phyloP scores from a whole-genome alignment of 2,888 invertebrate genomes.

The Campoletis raptor region DNA sequence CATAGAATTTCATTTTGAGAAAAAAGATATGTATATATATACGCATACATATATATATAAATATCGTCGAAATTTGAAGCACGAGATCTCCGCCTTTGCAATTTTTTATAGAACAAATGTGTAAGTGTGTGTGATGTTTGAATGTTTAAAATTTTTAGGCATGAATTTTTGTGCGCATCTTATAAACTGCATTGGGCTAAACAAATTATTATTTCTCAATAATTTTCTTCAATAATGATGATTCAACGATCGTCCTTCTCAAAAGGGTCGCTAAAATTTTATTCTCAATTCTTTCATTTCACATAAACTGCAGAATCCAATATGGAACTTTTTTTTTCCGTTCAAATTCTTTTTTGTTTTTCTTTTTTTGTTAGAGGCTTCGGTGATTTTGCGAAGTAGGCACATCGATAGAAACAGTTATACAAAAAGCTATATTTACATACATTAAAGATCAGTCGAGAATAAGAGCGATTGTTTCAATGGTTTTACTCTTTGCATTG shows the following conservation, averaged over 20 bases:
- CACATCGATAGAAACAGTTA: conserved; percentile 70
- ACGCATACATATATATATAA: neutral
- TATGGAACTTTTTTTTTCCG: conserved; percentile 35
- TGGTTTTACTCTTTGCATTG: neutral
- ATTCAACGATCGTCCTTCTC: neutral
- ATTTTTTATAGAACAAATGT: neutral
- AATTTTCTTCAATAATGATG: neutral
- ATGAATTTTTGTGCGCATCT: conserved; percentile 11
- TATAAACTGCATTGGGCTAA: neutral
- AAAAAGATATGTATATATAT: neutral
- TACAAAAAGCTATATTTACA: conserved; percentile 67
- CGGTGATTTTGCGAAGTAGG: conserved; percentile 66
- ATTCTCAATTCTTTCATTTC: conserved; percentile 17
- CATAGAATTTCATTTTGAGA: conserved; percentile 67
- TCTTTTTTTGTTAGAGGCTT: conserved; percentile 51
- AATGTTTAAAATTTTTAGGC: neutral
- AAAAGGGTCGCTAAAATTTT: neutral
- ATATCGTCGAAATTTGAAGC: conserved; percentile 14
- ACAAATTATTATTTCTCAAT: neutral
- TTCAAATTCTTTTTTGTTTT: conserved; percentile 29
- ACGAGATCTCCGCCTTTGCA: conserved; percentile 7
- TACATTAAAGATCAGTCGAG: conserved; percentile 18
- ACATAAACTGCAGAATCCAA: conserved; percentile 52
- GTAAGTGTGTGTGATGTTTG: conserved; percentile 6
- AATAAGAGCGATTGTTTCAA: conserved; percentile 27